Evolutionary conservation across 2,888 invertebrate species (phyloP), one percentile per base, ranked within the genome.

Genomic region (Sturmia bella): DNA sequence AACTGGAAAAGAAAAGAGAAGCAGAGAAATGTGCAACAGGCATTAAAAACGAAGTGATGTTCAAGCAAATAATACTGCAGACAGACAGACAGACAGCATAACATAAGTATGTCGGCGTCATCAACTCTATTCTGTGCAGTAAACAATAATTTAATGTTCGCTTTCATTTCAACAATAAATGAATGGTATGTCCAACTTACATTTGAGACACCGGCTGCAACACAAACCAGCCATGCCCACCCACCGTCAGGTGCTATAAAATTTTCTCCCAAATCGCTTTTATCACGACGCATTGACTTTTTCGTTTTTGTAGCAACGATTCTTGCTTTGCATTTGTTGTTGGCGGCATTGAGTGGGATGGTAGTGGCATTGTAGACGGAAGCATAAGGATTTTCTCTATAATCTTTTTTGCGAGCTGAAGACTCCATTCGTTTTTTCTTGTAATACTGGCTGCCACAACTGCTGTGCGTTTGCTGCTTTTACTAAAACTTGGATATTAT

Each of bases 231-330:
- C 95, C 95, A 95, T 0, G 90, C 90, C 95, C 95, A 95, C 0
- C 95, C 95, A 4, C 95, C 95, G 88, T 95, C 95, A 0, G 95
- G 95, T 0, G 95, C 93, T 56, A 93, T 90, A 85, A 94, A 95
- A 69, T 93, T 92, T 7, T 92, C 87, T 13, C 91, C 91, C 57
- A 91, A 84, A 85, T 91, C 89, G 45, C 88, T 89, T 80, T 90
- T 91, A 79, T 91, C 89, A 75, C 85, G 85, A 13, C 91, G 85
- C 90, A 91, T 85, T 88, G 92, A 79, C 89, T 92, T 86, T 90
- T 86, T 86, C n/a, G 76, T 41, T 61, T 83, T 81, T 11, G 56
- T 50, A 43, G 50, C 11, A 59, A 52, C 74, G 52, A 59, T 81
- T 76, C 80, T 61, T 66, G 19, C 48, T 45, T 70, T 50, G n/a